Percentiles rank a stretch among this genome's conserved stretches.
phyloP scores from a whole-genome alignment of 2,888 invertebrate genomes.

The Acholoe squamosa region DNA sequence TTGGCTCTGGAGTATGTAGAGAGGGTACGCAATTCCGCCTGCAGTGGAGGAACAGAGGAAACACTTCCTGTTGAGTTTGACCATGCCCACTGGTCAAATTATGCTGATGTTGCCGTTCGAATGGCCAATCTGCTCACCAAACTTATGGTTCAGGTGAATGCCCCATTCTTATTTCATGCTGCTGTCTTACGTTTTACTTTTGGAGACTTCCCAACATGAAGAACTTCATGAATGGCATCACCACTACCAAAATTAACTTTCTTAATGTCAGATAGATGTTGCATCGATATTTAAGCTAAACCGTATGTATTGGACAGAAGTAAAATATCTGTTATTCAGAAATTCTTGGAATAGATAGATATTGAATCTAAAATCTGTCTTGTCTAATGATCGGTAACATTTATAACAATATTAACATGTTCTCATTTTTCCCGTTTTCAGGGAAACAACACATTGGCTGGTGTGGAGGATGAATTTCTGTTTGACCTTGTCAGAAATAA shows the following conservation, averaged over 20 bases:
- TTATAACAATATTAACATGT: too few relatives aligned
- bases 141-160: constrained; percentile 56
- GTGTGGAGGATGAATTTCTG: constrained; percentile 71
- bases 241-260: too few relatives aligned
- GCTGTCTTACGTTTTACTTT: too few relatives aligned
- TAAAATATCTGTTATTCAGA: neutral
- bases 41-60: constrained; percentile 77
- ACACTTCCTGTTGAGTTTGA: constrained; percentile 76
- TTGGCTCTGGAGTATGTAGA: constrained; percentile 77
- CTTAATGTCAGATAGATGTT: too few relatives aligned
- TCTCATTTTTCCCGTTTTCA: too few relatives aligned
- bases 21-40: constrained; percentile 70
- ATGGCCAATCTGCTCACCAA: constrained; percentile 79
- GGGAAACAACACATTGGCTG: constrained; percentile 57
- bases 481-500: constrained; percentile 78
- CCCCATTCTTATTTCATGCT: too few relatives aligned
- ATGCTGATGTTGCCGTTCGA: constrained; percentile 76
- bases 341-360: too few relatives aligned
- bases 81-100: constrained; percentile 74
- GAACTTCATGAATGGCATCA: too few relatives aligned
- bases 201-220: too few relatives aligned
- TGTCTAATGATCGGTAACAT: too few relatives aligned
- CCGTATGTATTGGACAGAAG: neutral
- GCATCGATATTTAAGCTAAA: neutral
- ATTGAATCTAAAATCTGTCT: too few relatives aligned